These are phyloP conservation scores for Toxotes jaculatrix DNA, from an alignment of 2,113 vertebrate genomes.

Conservation along the genomic window DNA sequence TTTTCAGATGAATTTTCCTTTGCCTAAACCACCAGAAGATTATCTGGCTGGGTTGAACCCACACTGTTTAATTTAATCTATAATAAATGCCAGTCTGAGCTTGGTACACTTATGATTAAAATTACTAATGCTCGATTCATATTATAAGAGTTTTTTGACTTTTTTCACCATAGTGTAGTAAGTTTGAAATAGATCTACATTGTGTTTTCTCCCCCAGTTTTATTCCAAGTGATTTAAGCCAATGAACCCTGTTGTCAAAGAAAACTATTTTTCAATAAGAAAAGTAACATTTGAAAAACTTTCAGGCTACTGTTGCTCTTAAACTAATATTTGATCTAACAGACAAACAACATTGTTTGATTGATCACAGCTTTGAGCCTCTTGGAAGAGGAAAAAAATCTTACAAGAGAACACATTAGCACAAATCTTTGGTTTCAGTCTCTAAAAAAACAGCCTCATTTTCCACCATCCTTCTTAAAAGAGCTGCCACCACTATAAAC, in stretches of 20 bases:
- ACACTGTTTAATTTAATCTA: not conserved
- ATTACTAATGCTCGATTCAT: not conserved
- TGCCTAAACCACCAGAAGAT: not conserved
- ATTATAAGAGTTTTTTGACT: not conserved
- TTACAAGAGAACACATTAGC: constrained; percentile 6
- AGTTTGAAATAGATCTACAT: not conserved
- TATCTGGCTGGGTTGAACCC: not conserved
- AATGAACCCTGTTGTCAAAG: not conserved
- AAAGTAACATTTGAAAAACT: constrained; percentile 9
- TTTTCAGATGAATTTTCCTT: not conserved
- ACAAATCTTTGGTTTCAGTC: constrained; percentile 21
- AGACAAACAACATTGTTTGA: constrained; percentile 25
- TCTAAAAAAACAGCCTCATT: not conserved
- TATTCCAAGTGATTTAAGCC: not conserved
- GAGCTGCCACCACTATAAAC: constrained; percentile 26
- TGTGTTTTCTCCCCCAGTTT: not conserved
- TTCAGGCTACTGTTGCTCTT: not conserved
- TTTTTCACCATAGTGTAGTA: not conserved
- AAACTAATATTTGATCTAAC: constrained; percentile 11
- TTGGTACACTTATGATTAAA: not conserved
- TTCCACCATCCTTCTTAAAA: constrained; percentile 14
- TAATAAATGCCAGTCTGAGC: not conserved
- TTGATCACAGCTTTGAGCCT: constrained; percentile 16
- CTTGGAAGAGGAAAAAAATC: constrained; percentile 3
- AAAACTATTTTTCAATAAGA: constrained; percentile 1